phyloP scores from a whole-genome alignment of 2,888 invertebrate species.

The Clusia tigrina region DNA sequence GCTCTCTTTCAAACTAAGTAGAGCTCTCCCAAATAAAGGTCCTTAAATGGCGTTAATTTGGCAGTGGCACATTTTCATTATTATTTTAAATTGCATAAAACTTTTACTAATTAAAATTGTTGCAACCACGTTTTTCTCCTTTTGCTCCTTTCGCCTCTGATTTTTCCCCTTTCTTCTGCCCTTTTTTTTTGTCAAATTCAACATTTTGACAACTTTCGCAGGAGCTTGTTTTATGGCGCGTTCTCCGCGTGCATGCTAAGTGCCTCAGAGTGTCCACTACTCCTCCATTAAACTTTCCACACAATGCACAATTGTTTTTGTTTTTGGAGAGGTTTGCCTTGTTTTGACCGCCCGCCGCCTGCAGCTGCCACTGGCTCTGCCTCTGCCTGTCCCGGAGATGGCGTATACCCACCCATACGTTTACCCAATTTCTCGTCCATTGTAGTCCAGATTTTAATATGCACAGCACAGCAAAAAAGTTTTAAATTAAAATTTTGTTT shows the following conservation, averaged over 20 bases:
- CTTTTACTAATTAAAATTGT: not conserved
- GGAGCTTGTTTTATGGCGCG: not conserved
- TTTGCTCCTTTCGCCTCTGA: not conserved
- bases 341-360: too few species aligned
- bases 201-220: not conserved
- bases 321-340: too few species aligned
- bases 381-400: too few species aligned
- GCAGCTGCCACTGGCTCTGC: too few species aligned
- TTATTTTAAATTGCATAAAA: not conserved
- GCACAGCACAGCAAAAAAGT: too few species aligned
- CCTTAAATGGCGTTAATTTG: too few species aligned
- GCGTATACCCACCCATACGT: too few species aligned
- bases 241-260: not conserved
- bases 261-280: not conserved
- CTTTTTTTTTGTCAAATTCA: not conserved
- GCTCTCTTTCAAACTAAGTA: too few species aligned
- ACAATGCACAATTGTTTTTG: not conserved
- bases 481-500: too few species aligned
- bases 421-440: too few species aligned
- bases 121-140: not conserved
- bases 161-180: not conserved
- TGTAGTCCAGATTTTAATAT: too few species aligned
- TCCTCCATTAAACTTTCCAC: not conserved
- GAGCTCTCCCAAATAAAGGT: too few species aligned
- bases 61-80: not conserved